Evolutionary conservation across 2,797 vertebrate species (phyloP).

Genomic region (Xiphorhynchus erythropygius): DNA sequence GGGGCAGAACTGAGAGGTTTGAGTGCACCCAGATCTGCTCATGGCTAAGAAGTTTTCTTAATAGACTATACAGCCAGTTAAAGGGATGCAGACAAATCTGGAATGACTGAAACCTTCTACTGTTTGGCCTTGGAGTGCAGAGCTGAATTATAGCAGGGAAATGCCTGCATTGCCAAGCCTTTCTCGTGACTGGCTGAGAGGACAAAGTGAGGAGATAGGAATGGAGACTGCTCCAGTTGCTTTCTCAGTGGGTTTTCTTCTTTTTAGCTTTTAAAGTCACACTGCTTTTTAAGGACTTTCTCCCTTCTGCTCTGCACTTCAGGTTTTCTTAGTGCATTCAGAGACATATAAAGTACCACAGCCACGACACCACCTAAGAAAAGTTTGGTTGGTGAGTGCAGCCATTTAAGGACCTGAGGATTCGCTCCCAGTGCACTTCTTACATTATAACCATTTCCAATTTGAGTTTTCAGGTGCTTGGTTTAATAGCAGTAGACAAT

Average conservation of each 20-base stretch:
- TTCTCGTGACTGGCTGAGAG: neutral
- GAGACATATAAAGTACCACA: neutral
- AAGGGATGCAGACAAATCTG: neutral
- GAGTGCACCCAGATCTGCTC: neutral
- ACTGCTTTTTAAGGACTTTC: neutral
- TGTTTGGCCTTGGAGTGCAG: neutral
- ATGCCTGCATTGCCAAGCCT: neutral
- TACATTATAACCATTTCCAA: rapidly evolving
- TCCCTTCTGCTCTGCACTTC: neutral
- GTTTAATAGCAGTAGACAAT: neutral
- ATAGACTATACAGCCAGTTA: neutral
- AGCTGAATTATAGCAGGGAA: neutral
- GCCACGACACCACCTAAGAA: neutral
- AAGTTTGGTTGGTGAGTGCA: neutral
- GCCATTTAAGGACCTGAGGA: neutral
- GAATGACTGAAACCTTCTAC: neutral
- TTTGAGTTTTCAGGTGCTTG: neutral
- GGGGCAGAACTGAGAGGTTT: neutral
- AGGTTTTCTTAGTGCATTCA: neutral
- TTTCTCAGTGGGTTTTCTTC: neutral
- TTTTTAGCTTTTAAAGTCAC: neutral
- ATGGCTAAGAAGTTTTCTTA: neutral
- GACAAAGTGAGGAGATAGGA: neutral
- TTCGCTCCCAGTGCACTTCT: neutral
- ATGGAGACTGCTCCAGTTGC: neutral